A percentile compares a stretch with the other conserved stretches of the same genome.
Conservation (phyloP, 2,888 invertebrate genomes). For the Phragmatobia fuliginosa region DNA sequence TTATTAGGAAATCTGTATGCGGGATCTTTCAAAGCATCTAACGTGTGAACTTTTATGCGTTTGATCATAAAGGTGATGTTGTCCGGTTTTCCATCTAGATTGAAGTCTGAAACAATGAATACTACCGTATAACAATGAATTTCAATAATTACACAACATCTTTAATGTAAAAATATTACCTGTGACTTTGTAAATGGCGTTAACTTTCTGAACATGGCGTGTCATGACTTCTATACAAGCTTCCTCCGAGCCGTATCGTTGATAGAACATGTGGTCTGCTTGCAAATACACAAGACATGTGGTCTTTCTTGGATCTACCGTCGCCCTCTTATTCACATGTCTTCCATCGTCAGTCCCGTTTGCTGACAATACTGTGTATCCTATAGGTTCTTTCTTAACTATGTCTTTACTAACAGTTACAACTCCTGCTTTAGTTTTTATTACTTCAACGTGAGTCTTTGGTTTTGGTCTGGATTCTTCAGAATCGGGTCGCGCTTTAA, state of each 20-base stretch:
- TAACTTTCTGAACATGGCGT: slow-evolving; percentile 96
- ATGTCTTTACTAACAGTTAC: slow-evolving; percentile 88
- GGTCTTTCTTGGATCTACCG: slow-evolving; percentile 94
- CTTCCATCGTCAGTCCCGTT: slow-evolving; percentile 85
- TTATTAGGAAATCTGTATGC: slow-evolving; percentile 96
- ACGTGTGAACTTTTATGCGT: slow-evolving; percentile 96
- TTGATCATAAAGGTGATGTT: slow-evolving; percentile 98
- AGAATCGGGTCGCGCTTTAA: slow-evolving; percentile 83
- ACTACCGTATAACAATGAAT: slow-evolving; percentile 18
- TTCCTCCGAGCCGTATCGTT: slow-evolving; percentile 97
- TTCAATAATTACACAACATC: slow-evolving; percentile 9
- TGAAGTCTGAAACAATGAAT: slow-evolving; percentile 90
- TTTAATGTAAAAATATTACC: slow-evolving; percentile 80
- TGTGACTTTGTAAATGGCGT: slow-evolving; percentile 94
- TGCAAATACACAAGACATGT: slow-evolving; percentile 98
- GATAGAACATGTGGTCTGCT: slow-evolving; percentile 98
- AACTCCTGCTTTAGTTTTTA: slow-evolving; percentile 89
- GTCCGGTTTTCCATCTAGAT: slow-evolving; percentile 96
- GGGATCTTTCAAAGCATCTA: slow-evolving; percentile 93
- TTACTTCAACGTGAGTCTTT: slow-evolving; percentile 89
- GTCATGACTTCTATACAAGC: slow-evolving; percentile 98
- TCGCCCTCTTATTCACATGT: slow-evolving; percentile 89
- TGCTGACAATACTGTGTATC: slow-evolving; percentile 78
- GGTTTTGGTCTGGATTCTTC: slow-evolving; percentile 88
- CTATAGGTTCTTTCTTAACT: slow-evolving; percentile 86